phyloP scores from a whole-genome alignment of 2,888 invertebrate genomes.

The Tryphoninae sp. region DNA sequence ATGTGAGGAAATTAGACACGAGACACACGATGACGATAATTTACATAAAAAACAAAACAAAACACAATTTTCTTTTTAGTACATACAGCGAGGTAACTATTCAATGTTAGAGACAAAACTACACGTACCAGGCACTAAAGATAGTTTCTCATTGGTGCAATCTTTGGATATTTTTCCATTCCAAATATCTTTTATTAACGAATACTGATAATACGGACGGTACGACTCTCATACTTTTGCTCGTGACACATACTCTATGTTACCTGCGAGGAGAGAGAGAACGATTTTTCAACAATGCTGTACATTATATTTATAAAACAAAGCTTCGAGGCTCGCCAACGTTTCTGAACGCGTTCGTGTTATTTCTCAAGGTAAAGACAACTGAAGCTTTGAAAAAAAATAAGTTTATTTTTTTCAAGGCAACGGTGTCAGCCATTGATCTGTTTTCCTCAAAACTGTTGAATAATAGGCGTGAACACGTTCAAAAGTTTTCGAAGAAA shows the following conservation, averaged over 20 bases:
- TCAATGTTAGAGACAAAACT: not conserved
- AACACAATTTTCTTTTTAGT: no score
- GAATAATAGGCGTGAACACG: not conserved
- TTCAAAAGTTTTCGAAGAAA: not conserved
- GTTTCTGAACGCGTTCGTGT: not conserved
- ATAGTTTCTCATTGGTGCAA: not conserved
- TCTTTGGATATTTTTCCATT: not conserved
- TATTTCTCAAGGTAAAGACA: not conserved
- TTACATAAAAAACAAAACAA: not conserved
- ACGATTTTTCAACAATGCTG: slow-evolving; percentile 32
- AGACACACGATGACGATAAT: not conserved
- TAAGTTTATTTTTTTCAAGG: not conserved
- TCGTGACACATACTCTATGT: not conserved
- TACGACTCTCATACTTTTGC: not conserved
- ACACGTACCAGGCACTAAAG: not conserved
- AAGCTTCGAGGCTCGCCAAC: slow-evolving; percentile 46
- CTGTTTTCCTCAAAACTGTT: not conserved
- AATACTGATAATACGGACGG: not conserved
- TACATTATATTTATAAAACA: slow-evolving; percentile 21
- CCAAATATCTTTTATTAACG: not conserved
- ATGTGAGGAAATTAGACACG: not conserved
- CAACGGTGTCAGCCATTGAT: not conserved
- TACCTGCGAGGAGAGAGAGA: slow-evolving; percentile 4
- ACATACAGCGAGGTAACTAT: not conserved
- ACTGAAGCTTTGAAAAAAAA: not conserved